Base-by-base conservation (phyloP, 2,113 vertebrate species). In the Chionomys nivalis region DNA sequence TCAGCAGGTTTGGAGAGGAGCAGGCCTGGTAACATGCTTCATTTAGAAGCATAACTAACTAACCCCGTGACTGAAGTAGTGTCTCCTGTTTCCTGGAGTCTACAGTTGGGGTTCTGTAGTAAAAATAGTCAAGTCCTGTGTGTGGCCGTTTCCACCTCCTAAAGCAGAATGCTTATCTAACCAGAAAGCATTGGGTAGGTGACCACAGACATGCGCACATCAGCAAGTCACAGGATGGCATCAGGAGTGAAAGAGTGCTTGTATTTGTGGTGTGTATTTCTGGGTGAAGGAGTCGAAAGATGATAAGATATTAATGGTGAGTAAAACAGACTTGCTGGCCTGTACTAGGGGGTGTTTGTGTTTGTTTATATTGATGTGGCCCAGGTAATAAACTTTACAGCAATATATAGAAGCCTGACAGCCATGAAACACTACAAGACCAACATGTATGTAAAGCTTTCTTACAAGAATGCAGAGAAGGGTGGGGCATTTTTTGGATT, bases 311-410 rank as follows among this genome's bases (percentile, higher is more conserved):
- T 89, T 96, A 97, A 88, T 61, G 96, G 14, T 96, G 21, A 39
- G 42, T 55, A 93, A 97, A 97, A 97, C 94, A 97, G 98, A 96
- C 87, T 96, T 98, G 96, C 88, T 96, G 85, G 89, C 47, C 52
- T 96, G 39, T 96, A 87, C 92, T 94, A 24, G 82, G 95, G 94
- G 97, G 86, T 95, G 73, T 97, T 97, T 98, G 88, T 96, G 95
- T 97, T 82, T 92, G 91, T 98, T 98, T 96, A 96, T 97, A 97
- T 79, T 76, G 83, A 42, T 97, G 94, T 97, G 97, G 98, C 94
- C 87, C 97, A 70, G 96, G 94, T 97, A 98, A 79, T 98, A 98
- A 98, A 98, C 94, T 98, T 98, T 97, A 97, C 92, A 98, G 85
- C 97, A 97, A 90, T 95, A 94, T 96, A 93, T 3, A 9, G 94